A percentile compares a stretch with the other conserved stretches of the same genome.
phyloP scores from a whole-genome alignment of 2,888 invertebrate species.

The Apamea sordens region DNA sequence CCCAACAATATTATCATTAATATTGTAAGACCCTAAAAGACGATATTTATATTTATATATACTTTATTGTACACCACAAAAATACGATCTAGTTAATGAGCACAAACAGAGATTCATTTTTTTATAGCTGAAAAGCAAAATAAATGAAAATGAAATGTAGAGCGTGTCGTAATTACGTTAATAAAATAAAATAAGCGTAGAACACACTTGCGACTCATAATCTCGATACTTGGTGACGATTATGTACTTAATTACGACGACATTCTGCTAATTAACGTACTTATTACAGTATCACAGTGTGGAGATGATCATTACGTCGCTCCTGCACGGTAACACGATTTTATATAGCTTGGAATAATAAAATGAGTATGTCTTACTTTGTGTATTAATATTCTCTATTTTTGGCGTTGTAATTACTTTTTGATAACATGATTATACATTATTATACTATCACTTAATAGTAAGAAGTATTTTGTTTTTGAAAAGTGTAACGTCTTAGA shows the following conservation, averaged over 20 bases:
- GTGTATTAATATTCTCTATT: not conserved
- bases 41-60: too few species aligned
- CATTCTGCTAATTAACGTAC: conserved; percentile 56
- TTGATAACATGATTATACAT: not conserved
- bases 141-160: conserved; percentile 20
- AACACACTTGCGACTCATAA: conserved; percentile 54
- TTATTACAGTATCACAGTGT: conserved; percentile 26
- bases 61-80: too few species aligned
- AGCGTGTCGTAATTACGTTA: conserved; percentile 13
- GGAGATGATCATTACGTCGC: conserved; percentile 23
- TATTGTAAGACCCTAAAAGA: too few species aligned
- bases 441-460: not conserved
- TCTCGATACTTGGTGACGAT: conserved; percentile 34
- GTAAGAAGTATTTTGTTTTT: not conserved
- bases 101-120: not conserved
- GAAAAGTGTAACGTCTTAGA: not conserved
- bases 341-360: conserved; percentile 12
- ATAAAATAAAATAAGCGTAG: conserved; percentile 33
- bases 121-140: conserved; percentile 6
- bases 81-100: not conserved
- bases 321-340: not conserved
- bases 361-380: conserved; percentile 14
- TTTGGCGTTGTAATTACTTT: not conserved
- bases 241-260: conserved; percentile 17
- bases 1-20: not conserved